phyloP scores from a whole-genome alignment of 2,797 vertebrate species.

The Dendrocincla fuliginosa region DNA sequence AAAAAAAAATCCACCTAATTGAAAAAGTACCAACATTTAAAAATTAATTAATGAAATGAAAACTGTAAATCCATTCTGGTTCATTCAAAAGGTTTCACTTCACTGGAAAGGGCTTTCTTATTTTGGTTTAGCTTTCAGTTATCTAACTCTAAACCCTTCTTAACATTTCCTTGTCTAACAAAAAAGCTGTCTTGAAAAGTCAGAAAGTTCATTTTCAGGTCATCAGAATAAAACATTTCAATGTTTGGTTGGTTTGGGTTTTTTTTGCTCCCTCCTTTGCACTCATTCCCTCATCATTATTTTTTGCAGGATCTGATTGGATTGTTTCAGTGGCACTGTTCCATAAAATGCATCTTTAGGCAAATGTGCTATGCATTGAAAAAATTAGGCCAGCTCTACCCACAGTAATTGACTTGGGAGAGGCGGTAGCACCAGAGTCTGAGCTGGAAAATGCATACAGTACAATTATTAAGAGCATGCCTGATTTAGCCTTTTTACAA shows the following conservation, averaged over 20 bases:
- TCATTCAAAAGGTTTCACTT: neutral
- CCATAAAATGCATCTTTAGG: neutral
- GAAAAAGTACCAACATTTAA: neutral
- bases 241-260: neutral
- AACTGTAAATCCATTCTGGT: neutral
- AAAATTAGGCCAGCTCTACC: constrained; percentile 11
- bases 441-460: neutral
- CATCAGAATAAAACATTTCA: neutral
- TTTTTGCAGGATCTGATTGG: neutral
- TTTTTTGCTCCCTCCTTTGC: neutral
- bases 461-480: constrained; percentile 8
- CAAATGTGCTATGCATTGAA: neutral
- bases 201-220: neutral
- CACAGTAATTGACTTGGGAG: neutral
- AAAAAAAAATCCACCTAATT: neutral
- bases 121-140: neutral
- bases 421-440: neutral
- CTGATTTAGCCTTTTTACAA: constrained; percentile 9
- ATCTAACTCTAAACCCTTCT: neutral
- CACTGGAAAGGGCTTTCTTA: neutral
- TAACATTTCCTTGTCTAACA: neutral
- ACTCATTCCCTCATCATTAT: neutral
- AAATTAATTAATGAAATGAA: neutral
- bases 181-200: neutral
- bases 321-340: neutral